A percentile compares a stretch with the other conserved stretches of the same genome.
These are phyloP conservation scores for Emesis russula DNA, from an alignment of 2,888 invertebrate species.

Conservation along the genomic window DNA sequence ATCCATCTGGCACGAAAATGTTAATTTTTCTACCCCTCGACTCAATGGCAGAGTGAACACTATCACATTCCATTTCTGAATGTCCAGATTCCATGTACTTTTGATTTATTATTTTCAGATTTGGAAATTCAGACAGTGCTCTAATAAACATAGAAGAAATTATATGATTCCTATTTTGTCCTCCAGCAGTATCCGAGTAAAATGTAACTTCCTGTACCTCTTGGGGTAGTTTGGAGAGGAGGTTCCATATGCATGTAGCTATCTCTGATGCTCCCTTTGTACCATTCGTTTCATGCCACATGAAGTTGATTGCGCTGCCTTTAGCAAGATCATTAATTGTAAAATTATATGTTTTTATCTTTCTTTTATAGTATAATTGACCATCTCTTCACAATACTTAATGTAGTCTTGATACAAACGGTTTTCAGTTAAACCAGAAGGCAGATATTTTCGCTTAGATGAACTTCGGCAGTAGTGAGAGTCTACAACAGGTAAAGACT, in stretches of 20 bases:
- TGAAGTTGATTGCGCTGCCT: too few species aligned
- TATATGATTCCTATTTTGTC: slow-evolving; percentile 50
- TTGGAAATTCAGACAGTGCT: not conserved
- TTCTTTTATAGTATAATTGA: too few species aligned
- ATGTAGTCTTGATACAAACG: not conserved
- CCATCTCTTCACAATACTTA: not conserved
- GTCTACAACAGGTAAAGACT: too few species aligned
- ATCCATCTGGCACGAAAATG: too few species aligned
- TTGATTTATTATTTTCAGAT: not conserved
- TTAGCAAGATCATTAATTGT: too few species aligned
- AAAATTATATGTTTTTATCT: too few species aligned
- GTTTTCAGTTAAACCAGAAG: too few species aligned
- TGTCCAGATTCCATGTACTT: slow-evolving; percentile 20
- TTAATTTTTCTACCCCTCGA: too few species aligned
- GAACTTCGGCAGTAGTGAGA: too few species aligned
- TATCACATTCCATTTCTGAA: slow-evolving; percentile 29
- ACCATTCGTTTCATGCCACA: not conserved
- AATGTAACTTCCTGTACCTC: slow-evolving; percentile 54
- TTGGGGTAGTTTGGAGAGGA: slow-evolving; percentile 5
- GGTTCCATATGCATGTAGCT: slow-evolving; percentile 17
- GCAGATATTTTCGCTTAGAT: too few species aligned
- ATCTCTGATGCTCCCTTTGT: slow-evolving; percentile 21
- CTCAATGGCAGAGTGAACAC: not conserved
- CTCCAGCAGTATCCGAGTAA: slow-evolving; percentile 50
- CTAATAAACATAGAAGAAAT: slow-evolving; percentile 22